Conservation (phyloP, 2,888 invertebrate species). For the Phorcus lineatus region DNA sequence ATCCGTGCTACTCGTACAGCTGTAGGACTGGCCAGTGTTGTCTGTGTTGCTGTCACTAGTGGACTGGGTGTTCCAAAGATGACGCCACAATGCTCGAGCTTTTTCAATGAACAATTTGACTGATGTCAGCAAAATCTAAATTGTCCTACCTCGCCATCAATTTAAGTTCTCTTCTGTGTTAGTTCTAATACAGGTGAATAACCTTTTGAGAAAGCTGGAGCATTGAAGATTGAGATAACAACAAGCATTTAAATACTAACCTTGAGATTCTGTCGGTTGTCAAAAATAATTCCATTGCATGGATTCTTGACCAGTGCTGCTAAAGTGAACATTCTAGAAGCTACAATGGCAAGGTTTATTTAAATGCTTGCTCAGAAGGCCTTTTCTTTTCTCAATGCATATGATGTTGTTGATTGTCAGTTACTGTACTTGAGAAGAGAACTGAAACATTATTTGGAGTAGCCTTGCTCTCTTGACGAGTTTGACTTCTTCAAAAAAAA, state of each 20-base stretch:
- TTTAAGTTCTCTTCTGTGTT: no score
- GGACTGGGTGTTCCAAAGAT: slow-evolving; percentile 3
- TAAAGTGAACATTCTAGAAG: no score
- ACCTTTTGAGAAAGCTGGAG: no score
- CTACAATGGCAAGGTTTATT: neutral
- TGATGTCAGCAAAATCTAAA: no score
- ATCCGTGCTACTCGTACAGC: neutral
- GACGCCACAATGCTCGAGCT: neutral
- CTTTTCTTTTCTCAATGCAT: neutral
- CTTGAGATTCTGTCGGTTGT: no score
- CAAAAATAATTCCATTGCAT: no score
- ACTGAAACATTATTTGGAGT: neutral
- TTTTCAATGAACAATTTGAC: neutral
- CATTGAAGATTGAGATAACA: no score
- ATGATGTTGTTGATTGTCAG: neutral
- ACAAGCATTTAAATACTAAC: no score
- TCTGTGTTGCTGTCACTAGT: neutral
- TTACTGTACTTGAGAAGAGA: slow-evolving; percentile 5
- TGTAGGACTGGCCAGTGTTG: slow-evolving; percentile 7
- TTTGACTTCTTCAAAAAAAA: neutral
- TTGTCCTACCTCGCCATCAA: no score
- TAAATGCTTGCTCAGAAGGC: neutral
- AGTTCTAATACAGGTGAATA: no score
- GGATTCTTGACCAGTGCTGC: no score
- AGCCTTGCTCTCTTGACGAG: neutral